Conservation (phyloP, 2,888 invertebrate genomes). For the Poecilobothrus nobilitatus region DNA sequence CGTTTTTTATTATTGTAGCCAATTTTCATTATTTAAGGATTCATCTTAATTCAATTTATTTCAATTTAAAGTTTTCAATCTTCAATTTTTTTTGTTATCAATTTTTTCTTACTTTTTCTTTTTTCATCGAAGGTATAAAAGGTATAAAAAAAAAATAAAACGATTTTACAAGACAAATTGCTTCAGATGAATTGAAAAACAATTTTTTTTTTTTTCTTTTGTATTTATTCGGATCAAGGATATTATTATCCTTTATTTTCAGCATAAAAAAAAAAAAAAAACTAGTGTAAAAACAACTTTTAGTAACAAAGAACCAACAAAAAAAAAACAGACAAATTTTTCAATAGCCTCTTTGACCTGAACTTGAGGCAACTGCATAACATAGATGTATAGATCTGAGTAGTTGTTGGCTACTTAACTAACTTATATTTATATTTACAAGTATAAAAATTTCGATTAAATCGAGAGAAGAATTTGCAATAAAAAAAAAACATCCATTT, state of each 20-base stretch:
- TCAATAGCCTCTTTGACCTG: not conserved
- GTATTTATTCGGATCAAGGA: not conserved
- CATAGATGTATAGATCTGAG: too few relatives aligned
- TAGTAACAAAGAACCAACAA: not conserved
- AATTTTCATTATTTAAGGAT: not conserved
- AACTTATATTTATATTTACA: not conserved
- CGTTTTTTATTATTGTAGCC: not conserved
- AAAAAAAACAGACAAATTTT: not conserved
- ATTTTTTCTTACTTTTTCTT: too few relatives aligned
- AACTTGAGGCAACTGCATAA: not conserved
- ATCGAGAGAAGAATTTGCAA: not conserved
- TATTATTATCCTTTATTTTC: not conserved
- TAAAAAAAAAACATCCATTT: not conserved
- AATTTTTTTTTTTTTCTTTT: not conserved
- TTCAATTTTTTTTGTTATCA: too few relatives aligned
- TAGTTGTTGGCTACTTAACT: too few relatives aligned
- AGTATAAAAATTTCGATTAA: not conserved
- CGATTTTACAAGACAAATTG: slow-evolving; percentile 2
- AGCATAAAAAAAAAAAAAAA: too few relatives aligned
- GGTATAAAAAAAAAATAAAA: not conserved
- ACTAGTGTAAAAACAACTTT: too few relatives aligned
- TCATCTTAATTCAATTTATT: not conserved
- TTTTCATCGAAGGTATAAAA: too few relatives aligned
- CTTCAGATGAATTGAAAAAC: not conserved
- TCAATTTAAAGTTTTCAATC: not conserved